Evolutionary conservation across 2,113 vertebrate species (phyloP).

Genomic region (Rhadina sibilatrix): DNA sequence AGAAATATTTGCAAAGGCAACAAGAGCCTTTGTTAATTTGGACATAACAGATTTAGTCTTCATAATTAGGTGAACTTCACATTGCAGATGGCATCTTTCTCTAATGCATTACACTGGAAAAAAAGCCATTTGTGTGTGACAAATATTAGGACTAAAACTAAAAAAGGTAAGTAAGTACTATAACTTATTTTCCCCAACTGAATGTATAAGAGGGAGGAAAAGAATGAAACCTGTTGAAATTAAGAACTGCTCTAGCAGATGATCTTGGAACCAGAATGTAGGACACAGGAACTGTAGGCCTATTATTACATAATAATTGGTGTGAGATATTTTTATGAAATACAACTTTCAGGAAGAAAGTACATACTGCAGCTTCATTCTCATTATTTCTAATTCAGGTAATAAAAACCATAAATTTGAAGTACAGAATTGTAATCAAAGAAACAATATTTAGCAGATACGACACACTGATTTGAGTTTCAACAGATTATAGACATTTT

Average conservation of each 20-base stretch:
- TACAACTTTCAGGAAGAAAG: neutral
- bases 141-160: neutral
- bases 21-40: neutral
- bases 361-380: neutral
- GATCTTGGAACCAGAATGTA: neutral
- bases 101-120: neutral
- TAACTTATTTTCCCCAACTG: rapidly evolving
- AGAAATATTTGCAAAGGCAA: neutral
- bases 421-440: neutral
- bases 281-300: neutral
- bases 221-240: neutral
- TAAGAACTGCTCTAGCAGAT: neutral
- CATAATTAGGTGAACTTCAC: neutral
- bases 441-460: neutral
- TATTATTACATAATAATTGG: neutral
- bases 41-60: neutral
- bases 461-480: neutral
- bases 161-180: neutral
- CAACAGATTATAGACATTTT: neutral
- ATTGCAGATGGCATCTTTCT: neutral
- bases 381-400: neutral
- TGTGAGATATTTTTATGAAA: neutral
- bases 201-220: neutral
- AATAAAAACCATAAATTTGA: neutral
- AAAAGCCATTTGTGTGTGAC: neutral